Percentiles rank a stretch among this genome's conserved stretches.
These are phyloP conservation scores for Beroe ovata DNA, from an alignment of 37 sponge, comb jelly and placozoan genomes.

Conservation along the genomic window DNA sequence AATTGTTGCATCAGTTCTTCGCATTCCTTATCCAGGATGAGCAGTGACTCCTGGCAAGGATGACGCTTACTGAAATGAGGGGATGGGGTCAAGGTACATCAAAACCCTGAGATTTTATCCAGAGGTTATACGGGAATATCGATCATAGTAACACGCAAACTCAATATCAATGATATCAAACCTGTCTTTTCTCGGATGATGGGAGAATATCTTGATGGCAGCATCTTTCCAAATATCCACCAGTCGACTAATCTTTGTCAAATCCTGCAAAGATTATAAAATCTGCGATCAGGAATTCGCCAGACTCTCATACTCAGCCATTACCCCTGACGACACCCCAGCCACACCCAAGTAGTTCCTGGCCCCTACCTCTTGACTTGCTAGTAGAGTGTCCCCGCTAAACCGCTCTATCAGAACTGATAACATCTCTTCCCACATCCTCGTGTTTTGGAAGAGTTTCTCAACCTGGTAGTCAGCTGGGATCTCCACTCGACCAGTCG, in stretches of 20 bases:
- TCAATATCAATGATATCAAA: not conserved
- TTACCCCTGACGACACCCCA: no score
- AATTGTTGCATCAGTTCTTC: slow-evolving; percentile 61
- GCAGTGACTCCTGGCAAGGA: slow-evolving; percentile 54
- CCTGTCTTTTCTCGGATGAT: slow-evolving; percentile 71
- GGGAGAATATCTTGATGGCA: slow-evolving; percentile 73
- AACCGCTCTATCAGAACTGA: slow-evolving; percentile 76
- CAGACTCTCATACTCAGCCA: no score
- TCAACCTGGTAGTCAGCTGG: slow-evolving; percentile 45
- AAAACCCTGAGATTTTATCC: no score
- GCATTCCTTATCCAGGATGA: slow-evolving; percentile 40
- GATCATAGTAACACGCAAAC: no score
- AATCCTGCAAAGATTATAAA: no score
- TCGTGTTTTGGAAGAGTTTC: slow-evolving; percentile 72
- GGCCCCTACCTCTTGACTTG: slow-evolving; percentile 74
- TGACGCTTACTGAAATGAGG: slow-evolving; percentile 29
- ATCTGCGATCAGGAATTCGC: no score
- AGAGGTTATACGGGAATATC: no score
- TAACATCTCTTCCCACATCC: slow-evolving; percentile 76
- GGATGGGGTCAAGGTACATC: no score
- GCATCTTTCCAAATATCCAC: slow-evolving; percentile 80
- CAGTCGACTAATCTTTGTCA: slow-evolving; percentile 42
- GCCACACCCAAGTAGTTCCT: no score
- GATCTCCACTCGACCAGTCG: slow-evolving; percentile 38
- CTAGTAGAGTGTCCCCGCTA: slow-evolving; percentile 79